A percentile compares a stretch with the other conserved stretches of the same genome.
phyloP scores from a whole-genome alignment of 2,888 invertebrate genomes.

The Meteorus cinctellus region DNA sequence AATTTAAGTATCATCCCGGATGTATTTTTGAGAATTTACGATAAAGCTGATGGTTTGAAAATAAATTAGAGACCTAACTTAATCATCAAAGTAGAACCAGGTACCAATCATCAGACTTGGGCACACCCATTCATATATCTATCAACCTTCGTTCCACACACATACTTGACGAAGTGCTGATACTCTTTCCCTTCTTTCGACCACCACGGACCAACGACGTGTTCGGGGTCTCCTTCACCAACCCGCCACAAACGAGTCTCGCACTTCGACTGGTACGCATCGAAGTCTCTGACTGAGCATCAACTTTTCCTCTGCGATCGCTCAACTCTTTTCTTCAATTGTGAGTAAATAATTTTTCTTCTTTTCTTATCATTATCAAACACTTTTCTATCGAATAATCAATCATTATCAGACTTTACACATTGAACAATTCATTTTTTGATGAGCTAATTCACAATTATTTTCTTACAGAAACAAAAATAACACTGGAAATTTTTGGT shows the following conservation, averaged over 20 bases:
- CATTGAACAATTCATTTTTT: no score
- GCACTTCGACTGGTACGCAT: slow-evolving; percentile 71
- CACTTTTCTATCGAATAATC: no score
- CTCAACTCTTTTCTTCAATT: slow-evolving; percentile 17
- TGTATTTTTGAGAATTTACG: neutral
- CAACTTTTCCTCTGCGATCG: slow-evolving; percentile 16
- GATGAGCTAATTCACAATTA: no score
- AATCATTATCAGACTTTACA: neutral
- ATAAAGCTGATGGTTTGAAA: neutral
- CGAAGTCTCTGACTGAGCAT: slow-evolving; percentile 59
- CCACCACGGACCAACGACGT: slow-evolving; percentile 63
- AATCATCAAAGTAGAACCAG: neutral
- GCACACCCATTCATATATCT: neutral
- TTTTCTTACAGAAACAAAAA: no score
- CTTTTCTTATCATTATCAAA: neutral
- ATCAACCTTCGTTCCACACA: neutral
- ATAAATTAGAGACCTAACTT: neutral
- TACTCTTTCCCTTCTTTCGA: slow-evolving; percentile 56
- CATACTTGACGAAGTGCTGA: slow-evolving; percentile 39
- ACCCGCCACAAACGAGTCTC: slow-evolving; percentile 72
- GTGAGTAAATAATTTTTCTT: slow-evolving; percentile 5
- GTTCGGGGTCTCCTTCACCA: slow-evolving; percentile 70
- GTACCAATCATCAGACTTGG: neutral
- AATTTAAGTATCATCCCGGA: neutral
- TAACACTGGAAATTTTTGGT: no score